Base-by-base conservation (phyloP, 2,888 invertebrate genomes). In the Neoitamus cyanurus region DNA sequence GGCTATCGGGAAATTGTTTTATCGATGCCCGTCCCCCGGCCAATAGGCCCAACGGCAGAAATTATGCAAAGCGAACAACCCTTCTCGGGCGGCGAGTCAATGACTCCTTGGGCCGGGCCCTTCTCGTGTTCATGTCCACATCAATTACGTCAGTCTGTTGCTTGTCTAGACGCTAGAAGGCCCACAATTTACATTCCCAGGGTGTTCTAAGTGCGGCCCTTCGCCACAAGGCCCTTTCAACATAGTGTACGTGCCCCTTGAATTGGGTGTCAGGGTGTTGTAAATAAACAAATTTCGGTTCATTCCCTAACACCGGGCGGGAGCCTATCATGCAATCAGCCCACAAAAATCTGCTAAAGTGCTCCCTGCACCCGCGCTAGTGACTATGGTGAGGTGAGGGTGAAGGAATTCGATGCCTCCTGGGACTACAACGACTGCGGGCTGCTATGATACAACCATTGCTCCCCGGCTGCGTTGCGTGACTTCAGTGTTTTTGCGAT, bases 131-230 rank as follows among this genome's bases (percentile, higher is more conserved):
- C 36, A 83, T 69, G 42, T 42, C 37, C 83, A 37, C 28, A 42
- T 70, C 15, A 48, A 83, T 83, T 72, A 42, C 48, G 31, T 72
- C 31, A 83, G 72, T 75, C 83, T 83, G 73, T 83, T 83, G 73
- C 48, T 83, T n/a, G 83, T 83, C 83, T 83, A 83, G 83, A 83
- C 83, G 34, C 34, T 70, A 31, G 25, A 20, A 25, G 20, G 30
- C n/a, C 30, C 13, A 31, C 1, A 70, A 46, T 58, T 58, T 58
- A 15, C 58, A 58, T 58, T 42, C 42, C 13, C 42, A 3, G 58
- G 15, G 58, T 5, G 42, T 15, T 7, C 58, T 20, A 58, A 58
- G 58, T 20, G 58, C 58, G 58, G 58, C 58, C 58, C 58, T 58
- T 20, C 9, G 48, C 20, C 48, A 48, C 48, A 48, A 48, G 48